Percentiles rank a stretch among this genome's conserved stretches.
Evolutionary conservation across 2,113 vertebrate genomes (phyloP).

Genomic region (Chaetops frenatus): DNA sequence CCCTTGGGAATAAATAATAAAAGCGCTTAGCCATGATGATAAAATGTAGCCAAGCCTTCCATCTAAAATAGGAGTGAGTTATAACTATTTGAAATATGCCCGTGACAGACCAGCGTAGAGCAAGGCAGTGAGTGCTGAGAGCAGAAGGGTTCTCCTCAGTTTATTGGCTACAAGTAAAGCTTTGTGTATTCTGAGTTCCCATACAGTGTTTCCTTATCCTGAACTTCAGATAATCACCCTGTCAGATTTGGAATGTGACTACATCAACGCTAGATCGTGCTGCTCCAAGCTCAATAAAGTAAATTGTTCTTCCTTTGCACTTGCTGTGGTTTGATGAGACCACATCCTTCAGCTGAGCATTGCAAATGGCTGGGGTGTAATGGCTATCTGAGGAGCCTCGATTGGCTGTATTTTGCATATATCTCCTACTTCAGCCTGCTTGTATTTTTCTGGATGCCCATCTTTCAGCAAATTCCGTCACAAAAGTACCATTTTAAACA

Average conservation of each 20-base stretch:
- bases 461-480: neutral
- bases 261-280: constrained; percentile 95
- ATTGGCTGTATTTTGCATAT: neutral
- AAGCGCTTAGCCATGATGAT: neutral
- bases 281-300: constrained; percentile 99
- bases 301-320: constrained; percentile 40
- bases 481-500: neutral
- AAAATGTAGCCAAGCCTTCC: neutral
- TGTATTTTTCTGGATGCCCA: neutral
- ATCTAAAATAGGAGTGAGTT: neutral
- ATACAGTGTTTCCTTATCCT: constrained; percentile 72
- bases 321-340: neutral
- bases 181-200: neutral
- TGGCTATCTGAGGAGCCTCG: neutral
- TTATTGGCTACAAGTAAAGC: neutral
- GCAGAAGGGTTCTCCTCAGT: neutral
- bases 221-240: constrained; percentile 89
- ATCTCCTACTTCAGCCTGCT: neutral
- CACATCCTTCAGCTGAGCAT: neutral
- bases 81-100: neutral
- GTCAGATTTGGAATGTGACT: constrained; percentile 98
- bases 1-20: neutral
- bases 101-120: neutral
- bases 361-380: neutral
- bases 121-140: neutral